Percentiles rank a stretch among this genome's conserved stretches.
Evolutionary conservation across 2,113 vertebrate genomes (phyloP).

Genomic region (Probosciger aterrimus): DNA sequence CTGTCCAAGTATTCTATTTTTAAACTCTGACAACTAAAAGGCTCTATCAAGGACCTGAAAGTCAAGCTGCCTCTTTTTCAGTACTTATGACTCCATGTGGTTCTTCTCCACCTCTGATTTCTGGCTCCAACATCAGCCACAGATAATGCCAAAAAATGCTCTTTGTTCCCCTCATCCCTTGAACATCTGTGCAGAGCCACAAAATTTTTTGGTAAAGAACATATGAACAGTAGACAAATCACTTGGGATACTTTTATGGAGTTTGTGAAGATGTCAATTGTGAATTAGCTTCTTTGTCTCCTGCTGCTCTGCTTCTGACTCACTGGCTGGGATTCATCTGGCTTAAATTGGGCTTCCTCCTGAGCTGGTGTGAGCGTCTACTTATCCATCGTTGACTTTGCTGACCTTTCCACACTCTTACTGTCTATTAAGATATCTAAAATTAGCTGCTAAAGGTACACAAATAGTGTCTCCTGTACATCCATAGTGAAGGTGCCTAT

Average conservation of each 20-base stretch:
- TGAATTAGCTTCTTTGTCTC: background rate
- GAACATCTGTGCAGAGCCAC: background rate
- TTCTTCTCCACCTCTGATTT: background rate
- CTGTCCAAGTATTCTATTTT: background rate
- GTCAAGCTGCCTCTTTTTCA: background rate
- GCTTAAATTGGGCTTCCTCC: background rate
- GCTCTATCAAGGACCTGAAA: background rate
- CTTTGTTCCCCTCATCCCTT: background rate
- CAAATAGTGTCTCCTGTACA: background rate
- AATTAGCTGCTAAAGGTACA: background rate
- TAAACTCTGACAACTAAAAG: background rate
- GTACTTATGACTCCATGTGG: background rate
- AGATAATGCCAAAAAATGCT: background rate
- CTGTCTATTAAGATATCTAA: background rate
- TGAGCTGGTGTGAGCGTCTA: background rate
- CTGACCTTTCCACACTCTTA: background rate
- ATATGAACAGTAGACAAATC: background rate
- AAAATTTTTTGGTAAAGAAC: background rate
- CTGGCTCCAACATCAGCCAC: background rate
- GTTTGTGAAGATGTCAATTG: background rate
- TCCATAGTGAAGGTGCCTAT: background rate
- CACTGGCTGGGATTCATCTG: background rate
- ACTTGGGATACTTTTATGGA: background rate
- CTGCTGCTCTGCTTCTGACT: slow-evolving; percentile 3
- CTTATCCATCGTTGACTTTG: background rate